Conservation (phyloP, 1,140 invertebrate species). For the Trichonephila clavata region DNA sequence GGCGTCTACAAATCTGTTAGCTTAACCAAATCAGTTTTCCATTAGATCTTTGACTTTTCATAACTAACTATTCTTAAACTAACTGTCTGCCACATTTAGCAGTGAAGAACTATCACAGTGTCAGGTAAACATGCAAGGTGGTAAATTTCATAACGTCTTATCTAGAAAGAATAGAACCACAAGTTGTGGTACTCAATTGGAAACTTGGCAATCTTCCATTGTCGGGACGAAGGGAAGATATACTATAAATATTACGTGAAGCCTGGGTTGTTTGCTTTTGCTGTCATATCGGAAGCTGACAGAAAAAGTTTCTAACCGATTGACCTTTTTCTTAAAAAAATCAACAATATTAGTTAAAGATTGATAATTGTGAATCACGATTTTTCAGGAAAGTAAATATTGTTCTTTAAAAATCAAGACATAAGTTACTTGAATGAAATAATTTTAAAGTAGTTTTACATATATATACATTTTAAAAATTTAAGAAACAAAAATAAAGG, state of each 20-base stretch:
- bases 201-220: background rate
- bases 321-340: background rate
- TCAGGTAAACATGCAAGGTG: slow-evolving; percentile 6
- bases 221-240: background rate
- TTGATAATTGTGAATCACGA: too few species aligned
- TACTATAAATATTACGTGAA: slow-evolving; percentile 10
- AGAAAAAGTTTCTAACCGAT: background rate
- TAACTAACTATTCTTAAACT: background rate
- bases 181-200: background rate
- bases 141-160: slow-evolving; percentile 17
- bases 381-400: too few species aligned
- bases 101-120: background rate
- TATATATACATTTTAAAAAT: too few species aligned
- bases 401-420: too few species aligned
- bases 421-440: too few species aligned
- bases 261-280: background rate
- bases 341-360: background rate
- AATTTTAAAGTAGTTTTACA: too few species aligned
- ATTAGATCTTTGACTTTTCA: background rate
- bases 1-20: too few species aligned
- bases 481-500: too few species aligned
- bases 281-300: background rate
- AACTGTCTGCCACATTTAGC: background rate
- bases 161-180: background rate
- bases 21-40: background rate